Conservation (phyloP, 2,113 vertebrate species). For the Tamias sibiricus region DNA sequence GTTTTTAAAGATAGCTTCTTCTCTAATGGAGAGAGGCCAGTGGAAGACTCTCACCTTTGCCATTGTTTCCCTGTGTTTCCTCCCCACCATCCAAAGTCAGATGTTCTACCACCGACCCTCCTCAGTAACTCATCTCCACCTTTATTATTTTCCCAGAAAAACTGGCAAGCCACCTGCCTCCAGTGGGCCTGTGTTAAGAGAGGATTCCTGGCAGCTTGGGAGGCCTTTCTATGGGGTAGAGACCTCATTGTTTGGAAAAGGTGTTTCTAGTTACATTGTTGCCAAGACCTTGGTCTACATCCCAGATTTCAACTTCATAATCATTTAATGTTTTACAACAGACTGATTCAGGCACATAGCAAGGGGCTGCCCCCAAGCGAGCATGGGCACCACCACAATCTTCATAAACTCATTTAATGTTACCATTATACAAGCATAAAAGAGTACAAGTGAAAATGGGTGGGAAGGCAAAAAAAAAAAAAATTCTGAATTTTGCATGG, state of each 20-base stretch:
- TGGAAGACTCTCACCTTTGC: background rate
- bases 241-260: background rate
- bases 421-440: background rate
- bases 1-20: background rate
- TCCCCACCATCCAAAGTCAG: background rate
- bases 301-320: background rate
- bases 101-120: background rate
- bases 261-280: background rate
- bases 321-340: background rate
- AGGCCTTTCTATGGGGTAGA: background rate
- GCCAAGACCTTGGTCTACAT: background rate
- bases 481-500: slow-evolving; percentile 30
- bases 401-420: background rate
- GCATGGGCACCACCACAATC: background rate
- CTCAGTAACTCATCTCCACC: background rate
- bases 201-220: background rate
- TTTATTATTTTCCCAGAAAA: slow-evolving; percentile 17
- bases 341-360: background rate
- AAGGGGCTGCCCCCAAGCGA: background rate
- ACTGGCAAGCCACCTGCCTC: background rate
- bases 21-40: background rate
- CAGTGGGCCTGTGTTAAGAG: background rate
- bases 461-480: background rate
- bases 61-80: background rate
- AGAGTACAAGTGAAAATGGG: background rate